A percentile compares a stretch with the other conserved stretches of the same genome.
phyloP scores from a whole-genome alignment of 1,140 invertebrate species.

The Orius insidiosus region DNA sequence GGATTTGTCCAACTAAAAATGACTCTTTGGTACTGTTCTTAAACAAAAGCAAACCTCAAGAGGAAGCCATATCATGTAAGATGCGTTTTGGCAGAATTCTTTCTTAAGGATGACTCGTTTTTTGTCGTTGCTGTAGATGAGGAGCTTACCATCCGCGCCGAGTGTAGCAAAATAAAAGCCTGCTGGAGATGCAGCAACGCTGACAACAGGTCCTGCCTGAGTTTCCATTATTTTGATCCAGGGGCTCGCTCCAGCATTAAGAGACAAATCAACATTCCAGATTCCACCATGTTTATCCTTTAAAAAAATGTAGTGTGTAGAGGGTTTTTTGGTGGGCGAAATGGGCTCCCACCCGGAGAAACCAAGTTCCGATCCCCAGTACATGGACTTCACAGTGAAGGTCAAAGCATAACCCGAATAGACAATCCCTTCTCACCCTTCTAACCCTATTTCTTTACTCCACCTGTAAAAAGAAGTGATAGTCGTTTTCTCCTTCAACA shows the following conservation, averaged over 20 bases:
- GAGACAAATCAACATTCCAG: constrained; percentile 59
- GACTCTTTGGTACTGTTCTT: not conserved
- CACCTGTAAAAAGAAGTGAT: constrained; percentile 57
- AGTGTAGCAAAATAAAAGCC: constrained; percentile 48
- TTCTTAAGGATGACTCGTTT: constrained; percentile 38
- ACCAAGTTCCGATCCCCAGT: no score
- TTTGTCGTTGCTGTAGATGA: constrained; percentile 48
- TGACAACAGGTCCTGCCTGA: constrained; percentile 53
- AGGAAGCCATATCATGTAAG: constrained; percentile 56
- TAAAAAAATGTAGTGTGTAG: constrained; percentile 8
- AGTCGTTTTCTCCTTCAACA: constrained; percentile 33
- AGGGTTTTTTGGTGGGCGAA: no score
- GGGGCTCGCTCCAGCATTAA: constrained; percentile 32
- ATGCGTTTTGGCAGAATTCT: constrained; percentile 35
- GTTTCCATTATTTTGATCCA: constrained; percentile 47
- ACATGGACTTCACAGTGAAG: no score
- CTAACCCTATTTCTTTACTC: constrained; percentile 15
- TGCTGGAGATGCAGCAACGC: constrained; percentile 44
- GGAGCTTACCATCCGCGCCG: constrained; percentile 47
- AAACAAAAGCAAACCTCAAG: constrained; percentile 33
- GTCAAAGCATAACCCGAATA: not conserved
- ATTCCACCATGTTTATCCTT: constrained; percentile 68
- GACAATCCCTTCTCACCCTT: not conserved
- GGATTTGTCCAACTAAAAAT: constrained; percentile 3
- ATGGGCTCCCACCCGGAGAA: no score